Conservation (phyloP, 2,113 vertebrate genomes). For the Pygoscelis antarcticus region DNA sequence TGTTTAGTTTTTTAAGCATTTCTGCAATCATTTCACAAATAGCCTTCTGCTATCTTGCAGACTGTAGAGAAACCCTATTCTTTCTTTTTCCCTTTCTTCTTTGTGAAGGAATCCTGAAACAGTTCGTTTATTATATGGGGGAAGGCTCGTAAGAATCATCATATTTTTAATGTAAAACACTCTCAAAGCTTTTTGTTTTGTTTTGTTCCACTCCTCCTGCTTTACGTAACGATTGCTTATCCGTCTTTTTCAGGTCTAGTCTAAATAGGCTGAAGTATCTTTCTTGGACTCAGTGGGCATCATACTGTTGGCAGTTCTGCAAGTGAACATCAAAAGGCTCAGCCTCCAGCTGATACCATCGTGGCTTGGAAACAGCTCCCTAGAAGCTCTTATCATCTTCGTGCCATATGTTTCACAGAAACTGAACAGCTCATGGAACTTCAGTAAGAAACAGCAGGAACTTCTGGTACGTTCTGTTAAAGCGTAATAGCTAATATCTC, state of each 20-base stretch:
- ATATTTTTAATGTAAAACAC: not conserved
- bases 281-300: not conserved
- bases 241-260: not conserved
- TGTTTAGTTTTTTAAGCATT: not conserved
- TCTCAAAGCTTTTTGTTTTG: not conserved
- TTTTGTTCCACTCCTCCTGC: not conserved
- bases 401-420: not conserved
- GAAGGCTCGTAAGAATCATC: not conserved
- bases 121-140: not conserved
- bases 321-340: not conserved
- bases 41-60: not conserved
- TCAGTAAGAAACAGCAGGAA: not conserved
- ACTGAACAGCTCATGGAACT: not conserved
- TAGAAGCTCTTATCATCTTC: not conserved
- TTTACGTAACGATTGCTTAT: not conserved
- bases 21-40: not conserved
- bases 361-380: not conserved
- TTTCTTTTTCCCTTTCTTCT: not conserved
- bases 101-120: not conserved
- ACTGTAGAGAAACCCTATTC: not conserved
- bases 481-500: not conserved
- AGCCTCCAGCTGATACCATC: not conserved
- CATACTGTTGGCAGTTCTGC: not conserved
- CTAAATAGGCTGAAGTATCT: not conserved
- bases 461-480: not conserved